phyloP scores from a whole-genome alignment of 2,888 invertebrate genomes.

The Himalopsyche tibetana region DNA sequence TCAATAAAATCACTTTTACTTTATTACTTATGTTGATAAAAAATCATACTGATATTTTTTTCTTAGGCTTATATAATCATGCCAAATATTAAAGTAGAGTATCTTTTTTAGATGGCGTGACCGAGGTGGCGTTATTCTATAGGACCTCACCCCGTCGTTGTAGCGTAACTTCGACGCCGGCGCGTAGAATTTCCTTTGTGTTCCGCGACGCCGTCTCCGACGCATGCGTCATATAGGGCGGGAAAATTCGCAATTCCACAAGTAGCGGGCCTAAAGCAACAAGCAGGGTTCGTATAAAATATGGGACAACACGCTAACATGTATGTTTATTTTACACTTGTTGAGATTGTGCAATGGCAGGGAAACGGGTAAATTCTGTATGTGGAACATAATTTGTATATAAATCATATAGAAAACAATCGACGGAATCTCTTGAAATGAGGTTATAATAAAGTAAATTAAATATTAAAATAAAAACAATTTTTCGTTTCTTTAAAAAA shows the following conservation, averaged over 20 bases:
- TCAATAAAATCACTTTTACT: not conserved
- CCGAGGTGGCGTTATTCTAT: not conserved
- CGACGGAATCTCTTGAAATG: too few relatives aligned
- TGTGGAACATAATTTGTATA: too few relatives aligned
- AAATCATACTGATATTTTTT: not conserved
- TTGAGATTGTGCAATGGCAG: constrained; percentile 4
- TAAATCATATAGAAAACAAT: too few relatives aligned
- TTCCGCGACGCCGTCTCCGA: not conserved
- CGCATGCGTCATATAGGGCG: constrained; percentile 4
- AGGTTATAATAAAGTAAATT: too few relatives aligned
- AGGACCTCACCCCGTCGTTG: not conserved
- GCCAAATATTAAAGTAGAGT: not conserved
- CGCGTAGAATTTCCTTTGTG: constrained; percentile 24
- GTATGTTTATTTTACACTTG: constrained; percentile 29
- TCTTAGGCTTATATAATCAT: not conserved
- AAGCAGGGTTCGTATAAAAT: constrained; percentile 21
- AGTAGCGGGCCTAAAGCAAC: constrained; percentile 10
- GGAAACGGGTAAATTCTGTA: too few relatives aligned
- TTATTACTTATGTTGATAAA: not conserved
- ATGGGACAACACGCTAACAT: constrained; percentile 13
- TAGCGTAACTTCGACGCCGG: not conserved
- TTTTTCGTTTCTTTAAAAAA: too few relatives aligned
- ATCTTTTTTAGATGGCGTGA: not conserved
- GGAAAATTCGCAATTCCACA: constrained; percentile 29
- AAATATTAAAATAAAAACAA: too few relatives aligned